Base-by-base conservation (phyloP, 2,888 invertebrate genomes). In the Anoncus sp. region DNA sequence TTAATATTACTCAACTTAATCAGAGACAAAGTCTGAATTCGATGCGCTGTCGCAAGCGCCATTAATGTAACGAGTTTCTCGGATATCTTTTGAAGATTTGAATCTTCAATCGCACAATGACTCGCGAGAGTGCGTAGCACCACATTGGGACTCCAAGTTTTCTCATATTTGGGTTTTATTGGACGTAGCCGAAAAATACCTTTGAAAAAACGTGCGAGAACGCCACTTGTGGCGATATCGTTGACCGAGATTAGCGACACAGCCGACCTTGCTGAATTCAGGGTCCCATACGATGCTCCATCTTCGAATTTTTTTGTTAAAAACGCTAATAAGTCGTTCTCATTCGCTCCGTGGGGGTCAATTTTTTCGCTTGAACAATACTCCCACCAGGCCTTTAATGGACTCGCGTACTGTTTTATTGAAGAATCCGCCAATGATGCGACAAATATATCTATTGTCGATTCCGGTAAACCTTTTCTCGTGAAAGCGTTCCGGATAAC, bases 221-320 rank as follows among this genome's bases (percentile, higher is more conserved):
- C 55, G 14, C 9, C 51, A 53, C 18, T 43, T 16, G 43, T 59
- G 14, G 57, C 35, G 10, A 67, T 22, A 12, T 72, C 59, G 20
- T 55, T 62, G 12, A 55, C 24, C 18, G 76, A 45, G 9, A 79
- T 72, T 22, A 81, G 57, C 10, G 74, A 65, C 9, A 81, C 59
- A 2, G 81, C 71, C 18, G 76, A 65, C 65, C 78, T 63, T 6
- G 65, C 59, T 7, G 75, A 69, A 47, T 79, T 81, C 12, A 81
- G 35, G 0, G 78, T 79, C 16, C 76, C 74, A 63, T 81, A 76
- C 3, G 65, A 73, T 24, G 66, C 43, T 38, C 65, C 72, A 1
- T 20, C 67, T 40, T 81, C 70, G 40, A 70, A 76, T 43, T 51
- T 73, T 59, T 60, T 49, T 6, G n/a, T 38, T 20, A 66, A 60